These are phyloP conservation scores for Alfaro cultratus DNA, from an alignment of 2,797 vertebrate species.

Conservation along the genomic window DNA sequence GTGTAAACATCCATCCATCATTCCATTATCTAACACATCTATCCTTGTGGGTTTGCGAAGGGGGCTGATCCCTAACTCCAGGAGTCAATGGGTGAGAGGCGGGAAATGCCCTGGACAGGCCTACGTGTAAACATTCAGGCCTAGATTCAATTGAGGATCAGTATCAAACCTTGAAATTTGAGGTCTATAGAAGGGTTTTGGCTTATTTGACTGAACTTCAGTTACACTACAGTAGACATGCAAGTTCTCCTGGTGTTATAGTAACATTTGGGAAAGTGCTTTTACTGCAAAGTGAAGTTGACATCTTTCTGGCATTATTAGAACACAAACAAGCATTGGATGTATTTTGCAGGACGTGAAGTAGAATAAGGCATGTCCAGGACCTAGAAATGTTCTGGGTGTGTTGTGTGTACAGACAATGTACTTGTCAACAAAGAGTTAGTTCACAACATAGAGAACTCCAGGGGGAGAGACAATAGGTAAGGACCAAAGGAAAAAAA, in stretches of 20 bases:
- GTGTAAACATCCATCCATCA: background rate
- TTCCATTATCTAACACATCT: background rate
- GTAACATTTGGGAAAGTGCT: background rate
- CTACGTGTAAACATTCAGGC: background rate
- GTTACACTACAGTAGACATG: background rate
- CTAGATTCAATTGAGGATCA: background rate
- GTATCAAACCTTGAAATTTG: background rate
- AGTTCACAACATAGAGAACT: constrained; percentile 35
- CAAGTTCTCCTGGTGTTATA: background rate
- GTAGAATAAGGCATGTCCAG: background rate
- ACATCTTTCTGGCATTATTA: background rate
- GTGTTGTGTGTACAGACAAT: constrained; percentile 43
- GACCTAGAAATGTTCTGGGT: constrained; percentile 15
- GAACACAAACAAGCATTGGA: background rate
- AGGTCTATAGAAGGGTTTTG: background rate
- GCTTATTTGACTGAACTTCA: background rate
- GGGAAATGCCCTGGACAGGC: too few relatives aligned
- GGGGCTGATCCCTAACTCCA: too few relatives aligned
- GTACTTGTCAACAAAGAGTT: constrained; percentile 55
- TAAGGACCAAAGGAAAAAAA: constrained; percentile 45
- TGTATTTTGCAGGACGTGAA: background rate
- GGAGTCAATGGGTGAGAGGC: too few relatives aligned
- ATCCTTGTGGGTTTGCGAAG: too few relatives aligned
- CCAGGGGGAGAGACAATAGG: constrained; percentile 54
- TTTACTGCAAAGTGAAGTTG: background rate